phyloP scores from a whole-genome alignment of 2,113 vertebrate species.

The Brachyhypopomus occidentalis region DNA sequence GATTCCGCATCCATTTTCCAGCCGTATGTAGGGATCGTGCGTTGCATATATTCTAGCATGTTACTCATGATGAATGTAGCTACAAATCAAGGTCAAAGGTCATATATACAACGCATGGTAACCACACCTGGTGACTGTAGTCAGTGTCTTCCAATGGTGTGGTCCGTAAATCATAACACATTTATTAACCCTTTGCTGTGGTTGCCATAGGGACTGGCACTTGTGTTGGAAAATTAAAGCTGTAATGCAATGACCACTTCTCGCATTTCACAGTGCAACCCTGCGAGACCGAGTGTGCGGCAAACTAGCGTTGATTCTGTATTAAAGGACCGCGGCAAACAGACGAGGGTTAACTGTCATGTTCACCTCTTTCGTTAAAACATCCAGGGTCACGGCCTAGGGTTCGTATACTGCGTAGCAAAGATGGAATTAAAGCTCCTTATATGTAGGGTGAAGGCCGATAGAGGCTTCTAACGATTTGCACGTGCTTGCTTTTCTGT shows the following conservation, averaged over 20 bases:
- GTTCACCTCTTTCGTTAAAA: no score
- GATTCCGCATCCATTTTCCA: constrained; percentile 19
- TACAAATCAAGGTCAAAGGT: background rate
- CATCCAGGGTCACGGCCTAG: background rate
- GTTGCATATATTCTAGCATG: background rate
- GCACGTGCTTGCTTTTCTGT: constrained; percentile 10
- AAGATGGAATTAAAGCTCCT: background rate
- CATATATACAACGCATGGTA: no score
- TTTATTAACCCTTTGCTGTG: no score
- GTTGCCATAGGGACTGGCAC: no score
- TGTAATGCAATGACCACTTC: no score
- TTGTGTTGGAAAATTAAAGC: no score
- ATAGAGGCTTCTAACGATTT: background rate
- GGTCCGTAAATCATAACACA: background rate
- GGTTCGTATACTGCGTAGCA: background rate
- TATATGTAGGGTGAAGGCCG: background rate
- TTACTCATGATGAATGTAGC: background rate
- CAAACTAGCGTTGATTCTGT: no score
- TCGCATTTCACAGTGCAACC: no score
- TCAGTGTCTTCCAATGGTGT: background rate
- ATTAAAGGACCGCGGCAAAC: no score
- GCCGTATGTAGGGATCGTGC: background rate
- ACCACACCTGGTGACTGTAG: background rate
- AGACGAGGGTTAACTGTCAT: no score
- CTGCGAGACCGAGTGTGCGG: no score